Conservation (phyloP, 2,113 vertebrate genomes). For the Copsychus sechellarum region DNA sequence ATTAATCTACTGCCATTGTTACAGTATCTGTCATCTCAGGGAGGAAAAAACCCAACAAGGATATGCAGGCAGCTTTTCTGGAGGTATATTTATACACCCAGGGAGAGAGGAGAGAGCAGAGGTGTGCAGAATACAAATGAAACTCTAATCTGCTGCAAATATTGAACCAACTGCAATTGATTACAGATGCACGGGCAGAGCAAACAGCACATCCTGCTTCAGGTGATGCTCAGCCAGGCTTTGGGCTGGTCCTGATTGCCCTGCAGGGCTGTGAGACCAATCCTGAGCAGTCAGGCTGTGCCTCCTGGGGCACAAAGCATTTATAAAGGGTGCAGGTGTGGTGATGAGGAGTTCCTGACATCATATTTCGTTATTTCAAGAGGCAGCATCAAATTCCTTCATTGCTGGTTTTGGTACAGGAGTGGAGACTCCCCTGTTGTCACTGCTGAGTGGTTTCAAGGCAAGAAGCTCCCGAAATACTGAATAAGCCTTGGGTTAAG, state of each 20-base stretch:
- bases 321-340: neutral
- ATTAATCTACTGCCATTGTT: slow-evolving; percentile 85
- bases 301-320: neutral
- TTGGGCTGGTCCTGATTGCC: neutral
- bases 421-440: neutral
- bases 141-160: slow-evolving; percentile 24
- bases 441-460: neutral
- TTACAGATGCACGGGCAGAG: neutral
- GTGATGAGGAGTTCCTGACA: neutral
- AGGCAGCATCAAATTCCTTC: neutral
- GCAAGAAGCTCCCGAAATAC: neutral
- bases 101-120: neutral
- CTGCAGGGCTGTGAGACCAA: neutral
- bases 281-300: neutral
- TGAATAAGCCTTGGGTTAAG: neutral
- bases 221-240: neutral
- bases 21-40: slow-evolving; percentile 72
- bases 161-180: neutral
- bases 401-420: neutral
- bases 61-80: slow-evolving; percentile 48
- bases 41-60: neutral
- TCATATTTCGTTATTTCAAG: rapidly evolving
- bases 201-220: neutral
- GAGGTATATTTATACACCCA: neutral
- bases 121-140: slow-evolving; percentile 62